Evolutionary conservation across 2,797 vertebrate species (phyloP).

Genomic region (Benthosema pterotum): DNA sequence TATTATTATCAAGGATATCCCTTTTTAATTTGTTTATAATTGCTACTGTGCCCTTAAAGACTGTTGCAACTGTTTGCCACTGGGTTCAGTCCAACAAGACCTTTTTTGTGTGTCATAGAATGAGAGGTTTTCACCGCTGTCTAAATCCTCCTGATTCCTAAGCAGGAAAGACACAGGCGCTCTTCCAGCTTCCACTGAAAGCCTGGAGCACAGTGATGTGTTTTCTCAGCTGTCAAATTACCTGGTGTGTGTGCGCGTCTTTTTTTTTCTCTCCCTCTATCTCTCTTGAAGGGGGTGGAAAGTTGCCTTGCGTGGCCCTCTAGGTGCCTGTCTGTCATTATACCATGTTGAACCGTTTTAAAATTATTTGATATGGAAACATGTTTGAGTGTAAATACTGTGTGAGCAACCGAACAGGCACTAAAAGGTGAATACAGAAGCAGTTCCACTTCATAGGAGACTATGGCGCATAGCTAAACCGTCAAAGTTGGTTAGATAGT

Average conservation of each 20-base stretch:
- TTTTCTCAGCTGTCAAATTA: slow-evolving; percentile 66
- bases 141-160: slow-evolving; percentile 69
- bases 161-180: slow-evolving; percentile 71
- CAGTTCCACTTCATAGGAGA: background rate
- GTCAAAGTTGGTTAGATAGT: too few relatives aligned
- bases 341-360: slow-evolving; percentile 20
- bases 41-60: slow-evolving; percentile 8
- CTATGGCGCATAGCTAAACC: background rate
- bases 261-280: too few relatives aligned
- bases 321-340: slow-evolving; percentile 47
- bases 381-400: slow-evolving; percentile 37
- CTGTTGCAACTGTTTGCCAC: slow-evolving; percentile 25
- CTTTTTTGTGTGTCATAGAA: slow-evolving; percentile 49
- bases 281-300: slow-evolving; percentile 52
- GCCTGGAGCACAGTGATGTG: slow-evolving; percentile 49
- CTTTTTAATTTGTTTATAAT: slow-evolving; percentile 27
- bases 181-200: slow-evolving; percentile 54
- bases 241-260: slow-evolving; percentile 1
- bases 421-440: background rate
- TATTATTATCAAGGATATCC: background rate
- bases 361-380: slow-evolving; percentile 28
- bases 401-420: background rate
- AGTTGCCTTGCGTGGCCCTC: slow-evolving; percentile 41
- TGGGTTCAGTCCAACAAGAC: slow-evolving; percentile 39
- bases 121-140: slow-evolving; percentile 72